Evolutionary conservation across 1,140 invertebrate species (phyloP).

Genomic region (Andricus grossulariae): DNA sequence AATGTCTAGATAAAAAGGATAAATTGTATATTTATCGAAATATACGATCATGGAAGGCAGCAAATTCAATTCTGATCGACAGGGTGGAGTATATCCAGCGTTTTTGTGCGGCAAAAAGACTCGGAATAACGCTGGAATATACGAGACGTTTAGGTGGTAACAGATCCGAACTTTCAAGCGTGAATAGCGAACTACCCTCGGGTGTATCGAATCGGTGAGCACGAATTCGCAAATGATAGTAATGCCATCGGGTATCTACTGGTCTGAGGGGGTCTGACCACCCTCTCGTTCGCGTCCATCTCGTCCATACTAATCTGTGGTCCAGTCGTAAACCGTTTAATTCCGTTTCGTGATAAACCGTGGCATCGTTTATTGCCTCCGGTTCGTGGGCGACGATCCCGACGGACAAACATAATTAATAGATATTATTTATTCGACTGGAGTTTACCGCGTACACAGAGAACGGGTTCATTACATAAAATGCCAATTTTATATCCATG

Average conservation of each 20-base stretch:
- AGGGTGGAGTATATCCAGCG: not conserved
- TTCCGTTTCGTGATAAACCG: slow-evolving; percentile 75
- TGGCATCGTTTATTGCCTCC: slow-evolving; percentile 63
- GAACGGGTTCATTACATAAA: slow-evolving; percentile 36
- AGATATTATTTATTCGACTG: slow-evolving; percentile 70
- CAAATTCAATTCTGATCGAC: slow-evolving; percentile 5
- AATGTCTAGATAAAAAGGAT: too few species aligned
- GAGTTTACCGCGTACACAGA: slow-evolving; percentile 55
- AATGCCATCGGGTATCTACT: slow-evolving; percentile 41
- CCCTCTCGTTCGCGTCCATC: slow-evolving; percentile 66
- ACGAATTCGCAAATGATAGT: slow-evolving; percentile 59
- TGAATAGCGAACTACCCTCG: slow-evolving; percentile 46
- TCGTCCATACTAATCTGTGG: slow-evolving; percentile 74
- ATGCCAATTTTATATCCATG: slow-evolving; percentile 34
- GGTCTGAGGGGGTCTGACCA: slow-evolving; percentile 42
- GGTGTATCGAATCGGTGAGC: slow-evolving; percentile 53
- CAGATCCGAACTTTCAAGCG: not conserved
- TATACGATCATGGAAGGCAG: not conserved
- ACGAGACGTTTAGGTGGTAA: slow-evolving; percentile 20
- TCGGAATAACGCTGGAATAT: not conserved
- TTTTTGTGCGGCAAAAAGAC: not conserved
- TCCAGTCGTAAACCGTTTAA: slow-evolving; percentile 76
- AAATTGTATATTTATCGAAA: too few species aligned
- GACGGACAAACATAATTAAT: slow-evolving; percentile 70
- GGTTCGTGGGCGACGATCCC: slow-evolving; percentile 49